Evolutionary conservation across 1,140 invertebrate species (phyloP).

Genomic region (Metaphire vulgaris): DNA sequence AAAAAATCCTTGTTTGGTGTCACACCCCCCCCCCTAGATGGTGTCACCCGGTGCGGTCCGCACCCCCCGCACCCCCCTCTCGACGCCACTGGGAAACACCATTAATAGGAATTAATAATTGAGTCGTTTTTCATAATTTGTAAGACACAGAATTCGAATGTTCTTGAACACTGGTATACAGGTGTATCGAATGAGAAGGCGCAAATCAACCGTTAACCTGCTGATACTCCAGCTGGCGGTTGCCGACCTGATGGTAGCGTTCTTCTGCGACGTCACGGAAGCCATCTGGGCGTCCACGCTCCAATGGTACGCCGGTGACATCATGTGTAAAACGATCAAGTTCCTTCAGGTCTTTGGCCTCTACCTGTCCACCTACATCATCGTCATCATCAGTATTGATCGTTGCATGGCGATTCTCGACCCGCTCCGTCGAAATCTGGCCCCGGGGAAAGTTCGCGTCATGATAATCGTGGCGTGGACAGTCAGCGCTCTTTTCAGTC

Average conservation of each 20-base stretch:
- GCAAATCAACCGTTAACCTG: conserved; percentile 91
- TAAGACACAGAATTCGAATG: too few relatives aligned
- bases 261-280: conserved; percentile 70
- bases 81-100: too few relatives aligned
- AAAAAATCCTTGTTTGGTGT: too few relatives aligned
- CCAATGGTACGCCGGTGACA: conserved; percentile 69
- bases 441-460: conserved; percentile 55
- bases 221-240: conserved; percentile 90
- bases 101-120: too few relatives aligned
- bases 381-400: conserved; percentile 73
- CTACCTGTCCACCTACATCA: conserved; percentile 72
- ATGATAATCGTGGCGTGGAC: conserved; percentile 60
- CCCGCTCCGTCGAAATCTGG: conserved; percentile 67
- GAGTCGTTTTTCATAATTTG: too few relatives aligned
- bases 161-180: too few relatives aligned
- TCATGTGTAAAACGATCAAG: conserved; percentile 72
- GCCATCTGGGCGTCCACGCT: conserved; percentile 70
- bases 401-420: conserved; percentile 70
- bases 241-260: conserved; percentile 81
- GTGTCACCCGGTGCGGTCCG: too few relatives aligned
- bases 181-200: conserved; percentile 35
- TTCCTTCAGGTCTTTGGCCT: conserved; percentile 69
- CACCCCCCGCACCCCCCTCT: too few relatives aligned
- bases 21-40: too few relatives aligned
- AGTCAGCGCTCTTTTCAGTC: conserved; percentile 64